A percentile compares a stretch with the other conserved stretches of the same genome.
Conservation (phyloP, 2,113 vertebrate species). For the Eonycteris spelaea region DNA sequence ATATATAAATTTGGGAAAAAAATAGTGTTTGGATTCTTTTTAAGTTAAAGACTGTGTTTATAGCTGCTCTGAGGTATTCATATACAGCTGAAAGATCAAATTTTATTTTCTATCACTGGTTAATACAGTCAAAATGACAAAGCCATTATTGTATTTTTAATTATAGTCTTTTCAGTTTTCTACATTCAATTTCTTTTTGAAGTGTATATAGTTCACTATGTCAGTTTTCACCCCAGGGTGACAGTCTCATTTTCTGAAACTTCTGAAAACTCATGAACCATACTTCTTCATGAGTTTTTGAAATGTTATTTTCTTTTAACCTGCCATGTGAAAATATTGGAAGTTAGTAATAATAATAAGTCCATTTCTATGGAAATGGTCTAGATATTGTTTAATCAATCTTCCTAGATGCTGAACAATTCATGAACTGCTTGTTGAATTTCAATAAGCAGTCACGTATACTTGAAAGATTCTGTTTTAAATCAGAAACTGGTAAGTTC, state of each 20-base stretch:
- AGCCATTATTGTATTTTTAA: constrained; percentile 33
- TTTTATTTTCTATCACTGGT: constrained; percentile 13
- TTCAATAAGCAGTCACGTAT: constrained; percentile 73
- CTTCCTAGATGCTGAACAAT: constrained; percentile 74
- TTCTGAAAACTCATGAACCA: constrained; percentile 27
- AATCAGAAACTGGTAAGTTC: constrained; percentile 54
- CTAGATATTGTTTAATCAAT: constrained; percentile 80
- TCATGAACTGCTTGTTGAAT: constrained; percentile 79
- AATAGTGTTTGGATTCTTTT: neutral
- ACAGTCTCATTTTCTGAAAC: constrained; percentile 41
- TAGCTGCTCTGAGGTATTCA: neutral
- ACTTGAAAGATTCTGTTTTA: constrained; percentile 62
- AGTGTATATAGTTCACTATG: neutral
- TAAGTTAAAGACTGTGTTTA: neutral
- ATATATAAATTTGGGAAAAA: neutral
- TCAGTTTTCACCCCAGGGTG: neutral
- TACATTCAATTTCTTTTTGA: neutral
- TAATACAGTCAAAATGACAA: constrained; percentile 4
- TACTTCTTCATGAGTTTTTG: constrained; percentile 38
- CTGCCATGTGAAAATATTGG: constrained; percentile 57
- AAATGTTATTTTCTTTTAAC: constrained; percentile 54
- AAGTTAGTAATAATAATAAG: constrained; percentile 70
- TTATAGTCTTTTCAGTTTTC: neutral
- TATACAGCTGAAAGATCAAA: constrained; percentile 23
- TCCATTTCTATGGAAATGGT: constrained; percentile 80